Evolutionary conservation across 2,113 vertebrate genomes (phyloP), one percentile per base, ranked within the genome.

Genomic region (Pagrus major): DNA sequence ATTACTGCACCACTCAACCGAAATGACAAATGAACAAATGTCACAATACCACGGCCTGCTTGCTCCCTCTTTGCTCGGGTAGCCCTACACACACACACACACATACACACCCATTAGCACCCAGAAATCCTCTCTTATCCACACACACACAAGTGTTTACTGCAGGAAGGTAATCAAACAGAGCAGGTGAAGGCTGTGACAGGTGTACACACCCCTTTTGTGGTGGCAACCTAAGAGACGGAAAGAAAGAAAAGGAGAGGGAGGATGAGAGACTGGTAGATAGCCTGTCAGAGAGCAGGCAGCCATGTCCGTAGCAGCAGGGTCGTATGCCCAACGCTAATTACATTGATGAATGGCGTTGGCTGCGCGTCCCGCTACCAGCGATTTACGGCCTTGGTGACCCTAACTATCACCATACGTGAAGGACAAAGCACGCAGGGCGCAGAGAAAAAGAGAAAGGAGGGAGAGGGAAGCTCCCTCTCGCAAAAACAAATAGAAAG

Each of bases 271-370:
- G 78, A 76, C 71, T 83, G 71, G 41, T 83, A 65, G 85, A 88
- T 88, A 66, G 83, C 89, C 88, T 90, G 88, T 92, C 93, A 91
- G 72, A 80, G 76, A 83, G 81, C 90, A 88, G 84, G 85, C 92
- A 92, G 88, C 88, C 89, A 88, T 93, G 93, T 92, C 89, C 64
- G 29, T 83, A 92, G 93, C 91, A 88, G 88, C 75, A 63, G 86
- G 86, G 92, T 91, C 75, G 83, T 87, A 86, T 80, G 83, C 78
- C 54, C 41, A 86, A 90, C 80, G 89, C 91, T 94, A 95, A 96
- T 96, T 95, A 95, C 91, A 89, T 68, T 95, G 94, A 95, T 92
- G 80, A 94, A 95, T 94, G 89, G 59, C 68, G 35, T 80, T 85
- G 90, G 86, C 88, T 86, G 63, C 4, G 20, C 37, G 74, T 91